Evolutionary conservation across 2,888 invertebrate genomes (phyloP), one percentile per base, ranked within the genome.

Genomic region (Phyllotreta striolata): DNA sequence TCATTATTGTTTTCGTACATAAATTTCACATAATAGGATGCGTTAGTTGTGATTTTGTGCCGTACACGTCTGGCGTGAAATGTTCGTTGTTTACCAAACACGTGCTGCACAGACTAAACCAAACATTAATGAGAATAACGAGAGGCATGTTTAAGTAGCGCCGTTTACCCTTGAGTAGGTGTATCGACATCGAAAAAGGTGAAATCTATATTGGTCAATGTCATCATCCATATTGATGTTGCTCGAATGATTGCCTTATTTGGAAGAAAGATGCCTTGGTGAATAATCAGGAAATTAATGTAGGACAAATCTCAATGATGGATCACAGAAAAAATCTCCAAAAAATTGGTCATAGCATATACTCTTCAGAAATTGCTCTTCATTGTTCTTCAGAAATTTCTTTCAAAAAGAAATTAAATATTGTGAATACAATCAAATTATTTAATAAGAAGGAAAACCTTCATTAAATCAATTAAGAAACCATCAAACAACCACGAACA

Each of bases 161-260:
- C 10, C 10, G 41, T n/a, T 41, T n/a, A 10, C 9, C 55, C 55
- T 55, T 55, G 55, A 55, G 10, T 40, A 3, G 14, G 9, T 51
- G 47, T 14, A 13, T 40, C 9, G 5, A 4, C 49, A 13, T 13
- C 46, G 10, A 43, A 55, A 46, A 61, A 47, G 62, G 62, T 55
- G 49, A 55, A 55, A 10, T 10, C 8, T 55, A 55, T 55, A 62
- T 62, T 62, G 62, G 62, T 62, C 62, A 62, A 62, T 62, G 62
- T 62, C 62, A 62, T 38, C 62, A 62, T 41, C 62, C 37, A 55
- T 46, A 44, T 55, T 61, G 47, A 55, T 10, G 8, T 51, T 51
- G 35, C 40, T 9, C 34, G 41, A 10, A 41, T 34, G 13, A 12
- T 6, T 13, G 49, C 62, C 55, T 55, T 62, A 55, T 62, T 49